phyloP scores from a whole-genome alignment of 1,140 invertebrate genomes.

The Mylabris phalerata region DNA sequence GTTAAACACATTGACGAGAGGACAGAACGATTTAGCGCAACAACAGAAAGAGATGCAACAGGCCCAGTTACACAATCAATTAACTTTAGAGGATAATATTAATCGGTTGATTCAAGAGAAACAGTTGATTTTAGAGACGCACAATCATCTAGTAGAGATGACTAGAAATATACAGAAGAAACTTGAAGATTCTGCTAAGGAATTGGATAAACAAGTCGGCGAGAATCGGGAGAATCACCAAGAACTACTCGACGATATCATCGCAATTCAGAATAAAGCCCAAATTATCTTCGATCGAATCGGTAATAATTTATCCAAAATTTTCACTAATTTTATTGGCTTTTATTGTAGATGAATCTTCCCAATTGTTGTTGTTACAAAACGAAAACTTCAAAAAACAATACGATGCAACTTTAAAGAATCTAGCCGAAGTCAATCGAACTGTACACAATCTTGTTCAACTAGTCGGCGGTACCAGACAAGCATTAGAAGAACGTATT shows the following conservation, averaged over 20 bases:
- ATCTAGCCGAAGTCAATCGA: constrained; percentile 53
- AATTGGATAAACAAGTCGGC: constrained; percentile 45
- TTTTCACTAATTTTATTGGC: constrained; percentile 2
- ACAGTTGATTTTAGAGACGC: constrained; percentile 51
- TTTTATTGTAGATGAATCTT: constrained; percentile 44
- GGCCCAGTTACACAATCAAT: constrained; percentile 47
- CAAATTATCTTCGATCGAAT: constrained; percentile 51
- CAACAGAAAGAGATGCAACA: constrained; percentile 50
- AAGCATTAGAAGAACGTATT: constrained; percentile 49
- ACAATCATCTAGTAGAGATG: constrained; percentile 50
- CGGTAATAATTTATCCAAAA: constrained; percentile 32
- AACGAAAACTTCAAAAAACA: constrained; percentile 48
- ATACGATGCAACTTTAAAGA: constrained; percentile 51
- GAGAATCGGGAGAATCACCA: constrained; percentile 48
- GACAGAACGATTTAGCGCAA: constrained; percentile 47
- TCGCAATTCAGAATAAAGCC: constrained; percentile 49
- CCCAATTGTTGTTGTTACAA: constrained; percentile 48
- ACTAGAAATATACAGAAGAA: constrained; percentile 50
- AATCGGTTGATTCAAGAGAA: constrained; percentile 53
- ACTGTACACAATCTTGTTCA: constrained; percentile 51
- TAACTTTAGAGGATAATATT: constrained; percentile 50
- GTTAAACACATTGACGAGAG: constrained; percentile 44
- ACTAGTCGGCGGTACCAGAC: constrained; percentile 46
- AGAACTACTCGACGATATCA: constrained; percentile 51
- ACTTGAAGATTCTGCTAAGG: constrained; percentile 48